Base-by-base conservation (phyloP, 2,888 invertebrate species). In the Orthosia gothica region DNA sequence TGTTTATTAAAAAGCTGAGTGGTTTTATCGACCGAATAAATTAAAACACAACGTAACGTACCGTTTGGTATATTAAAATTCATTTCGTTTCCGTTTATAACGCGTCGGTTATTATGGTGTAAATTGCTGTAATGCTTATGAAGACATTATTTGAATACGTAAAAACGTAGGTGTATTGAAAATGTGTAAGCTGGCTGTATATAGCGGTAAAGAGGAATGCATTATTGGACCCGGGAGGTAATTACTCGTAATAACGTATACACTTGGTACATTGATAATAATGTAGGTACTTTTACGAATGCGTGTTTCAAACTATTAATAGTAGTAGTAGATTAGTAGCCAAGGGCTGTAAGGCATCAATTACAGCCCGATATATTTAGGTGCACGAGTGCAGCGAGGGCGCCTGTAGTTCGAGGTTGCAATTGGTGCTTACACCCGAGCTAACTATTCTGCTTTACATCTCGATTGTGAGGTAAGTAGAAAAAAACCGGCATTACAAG, bases 1-100 rank as follows among this genome's bases (percentile, higher is more conserved):
- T 94, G 94, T 92, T 94, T 93, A 94, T 94, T 94, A 94, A 94
- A 92, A 94, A 93, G 91, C 90, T 86, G 91, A 92, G 92, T 91
- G 92, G 91, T 91, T 92, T 89, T 91, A 91, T 92, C 90, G 87
- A 90, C 90, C 87, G 89, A 89, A 91, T 91, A 90, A 91, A 92
- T 92, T 91, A 91, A 82, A 87, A 86, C 74, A 74, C 26, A 81
- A 88, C 86, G 88, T 87, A 82, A 84, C 85, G 75, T 79, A 76
- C 81, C 71, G 77, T 85, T 80, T 79, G 76, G 73, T 74, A 55
- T 83, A 66, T 79, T 79, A 71, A 74, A 81, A 83, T 77, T 85
- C 66, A 79, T 81, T 76, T 67, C 73, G 61, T 70, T 70, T 72
- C 65, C 71, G 67, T 63, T 66, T 73, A 70, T 69, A 69, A 73